These are phyloP conservation scores for Sylvilagus bachmani DNA, from an alignment of 2,113 vertebrate genomes.

Conservation along the genomic window DNA sequence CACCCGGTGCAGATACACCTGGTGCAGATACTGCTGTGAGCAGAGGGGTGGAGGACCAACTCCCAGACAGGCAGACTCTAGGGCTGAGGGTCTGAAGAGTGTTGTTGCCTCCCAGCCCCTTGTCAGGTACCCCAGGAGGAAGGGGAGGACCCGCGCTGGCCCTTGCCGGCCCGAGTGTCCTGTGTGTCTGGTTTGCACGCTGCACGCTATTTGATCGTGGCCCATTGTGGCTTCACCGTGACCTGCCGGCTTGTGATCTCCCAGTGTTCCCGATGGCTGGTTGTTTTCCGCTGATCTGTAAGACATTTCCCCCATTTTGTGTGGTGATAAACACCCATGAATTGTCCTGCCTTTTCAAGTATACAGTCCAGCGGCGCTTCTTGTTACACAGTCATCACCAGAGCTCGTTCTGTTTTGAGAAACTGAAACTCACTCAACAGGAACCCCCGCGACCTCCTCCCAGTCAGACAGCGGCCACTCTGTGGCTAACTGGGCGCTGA, in stretches of 20 bases:
- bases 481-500: not conserved
- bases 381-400: not conserved
- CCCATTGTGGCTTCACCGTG: not conserved
- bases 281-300: not conserved
- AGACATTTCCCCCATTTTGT: not conserved
- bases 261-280: not conserved
- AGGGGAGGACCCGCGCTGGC: no score
- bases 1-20: fast-evolving
- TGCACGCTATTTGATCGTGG: not conserved
- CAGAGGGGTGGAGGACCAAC: fast-evolving
- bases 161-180: not conserved
- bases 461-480: not conserved
- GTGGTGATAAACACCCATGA: not conserved
- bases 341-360: not conserved
- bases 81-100: no score
- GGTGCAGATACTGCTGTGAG: fast-evolving
- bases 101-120: not conserved
- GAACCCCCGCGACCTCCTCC: fast-evolving
- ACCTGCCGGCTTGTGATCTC: not conserved
- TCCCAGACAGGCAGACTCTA: not conserved
- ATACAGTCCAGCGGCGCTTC: no score
- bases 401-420: not conserved
- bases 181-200: fast-evolving
- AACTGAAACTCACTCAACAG: not conserved
- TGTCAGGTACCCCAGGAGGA: not conserved